phyloP scores from a whole-genome alignment of 2,113 vertebrate genomes.

The Amphiprion percula region DNA sequence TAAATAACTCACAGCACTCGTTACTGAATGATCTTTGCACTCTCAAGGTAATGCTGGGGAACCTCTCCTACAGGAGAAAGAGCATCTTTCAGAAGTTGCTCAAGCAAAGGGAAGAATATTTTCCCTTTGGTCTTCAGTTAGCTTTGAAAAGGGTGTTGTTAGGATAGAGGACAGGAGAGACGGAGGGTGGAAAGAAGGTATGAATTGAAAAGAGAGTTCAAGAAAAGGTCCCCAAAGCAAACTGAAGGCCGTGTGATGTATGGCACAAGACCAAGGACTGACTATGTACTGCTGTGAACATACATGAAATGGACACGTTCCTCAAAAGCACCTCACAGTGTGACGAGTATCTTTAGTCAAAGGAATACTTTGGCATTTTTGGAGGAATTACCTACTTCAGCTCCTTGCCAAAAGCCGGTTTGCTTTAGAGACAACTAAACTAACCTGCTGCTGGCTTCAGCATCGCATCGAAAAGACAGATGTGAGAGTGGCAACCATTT shows the following conservation, averaged over 20 bases:
- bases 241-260: neutral
- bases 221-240: neutral
- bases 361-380: too few species aligned
- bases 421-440: too few species aligned
- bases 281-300: too few species aligned
- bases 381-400: too few species aligned
- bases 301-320: too few species aligned
- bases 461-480: too few species aligned
- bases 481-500: too few species aligned
- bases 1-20: constrained; percentile 53
- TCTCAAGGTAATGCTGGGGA: constrained; percentile 69
- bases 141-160: constrained; percentile 55
- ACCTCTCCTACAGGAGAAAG: constrained; percentile 59
- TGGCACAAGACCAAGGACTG: too few species aligned
- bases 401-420: too few species aligned
- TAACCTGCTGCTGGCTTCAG: too few species aligned
- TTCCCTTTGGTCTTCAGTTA: constrained; percentile 30
- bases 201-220: constrained; percentile 16
- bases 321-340: too few species aligned
- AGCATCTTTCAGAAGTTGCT: constrained; percentile 40
- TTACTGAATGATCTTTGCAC: constrained; percentile 62
- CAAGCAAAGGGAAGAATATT: constrained; percentile 54
- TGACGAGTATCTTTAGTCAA: too few species aligned
- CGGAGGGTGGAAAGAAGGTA: neutral
- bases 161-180: constrained; percentile 22